Percentiles rank a stretch among this genome's conserved stretches.
Evolutionary conservation across 1,140 invertebrate genomes (phyloP).

Genomic region (Argopecten irradians): DNA sequence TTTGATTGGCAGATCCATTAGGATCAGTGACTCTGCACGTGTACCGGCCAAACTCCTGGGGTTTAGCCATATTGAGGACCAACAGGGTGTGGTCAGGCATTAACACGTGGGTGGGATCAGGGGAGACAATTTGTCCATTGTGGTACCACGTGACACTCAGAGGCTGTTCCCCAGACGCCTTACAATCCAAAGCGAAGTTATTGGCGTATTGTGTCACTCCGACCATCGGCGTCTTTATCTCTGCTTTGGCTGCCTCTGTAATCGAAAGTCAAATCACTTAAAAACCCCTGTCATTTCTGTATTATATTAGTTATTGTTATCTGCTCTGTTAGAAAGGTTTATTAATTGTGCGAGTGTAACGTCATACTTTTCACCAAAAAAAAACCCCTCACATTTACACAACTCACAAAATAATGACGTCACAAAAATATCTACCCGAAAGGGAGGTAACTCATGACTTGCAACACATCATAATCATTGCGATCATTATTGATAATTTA

Average conservation of each 20-base stretch:
- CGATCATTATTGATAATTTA: too few relatives aligned
- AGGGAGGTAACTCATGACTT: too few relatives aligned
- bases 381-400: too few relatives aligned
- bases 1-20: constrained; percentile 42
- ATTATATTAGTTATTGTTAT: neutral
- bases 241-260: constrained; percentile 35
- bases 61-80: neutral
- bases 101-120: constrained; percentile 32
- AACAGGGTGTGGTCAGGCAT: constrained; percentile 44
- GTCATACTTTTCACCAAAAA: too few relatives aligned
- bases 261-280: neutral
- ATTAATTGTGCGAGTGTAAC: too few relatives aligned
- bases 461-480: too few relatives aligned
- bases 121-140: constrained; percentile 29
- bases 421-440: too few relatives aligned
- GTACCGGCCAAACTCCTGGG: constrained; percentile 42
- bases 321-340: too few relatives aligned
- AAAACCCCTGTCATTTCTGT: neutral
- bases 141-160: constrained; percentile 47
- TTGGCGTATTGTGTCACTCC: neutral
- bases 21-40: constrained; percentile 38
- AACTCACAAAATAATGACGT: too few relatives aligned
- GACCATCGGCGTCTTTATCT: constrained; percentile 25
- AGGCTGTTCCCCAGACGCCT: constrained; percentile 37
- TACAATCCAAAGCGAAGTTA: constrained; percentile 41